Base-by-base conservation (phyloP, 2,888 invertebrate species). In the Drosophila imparisetae region DNA sequence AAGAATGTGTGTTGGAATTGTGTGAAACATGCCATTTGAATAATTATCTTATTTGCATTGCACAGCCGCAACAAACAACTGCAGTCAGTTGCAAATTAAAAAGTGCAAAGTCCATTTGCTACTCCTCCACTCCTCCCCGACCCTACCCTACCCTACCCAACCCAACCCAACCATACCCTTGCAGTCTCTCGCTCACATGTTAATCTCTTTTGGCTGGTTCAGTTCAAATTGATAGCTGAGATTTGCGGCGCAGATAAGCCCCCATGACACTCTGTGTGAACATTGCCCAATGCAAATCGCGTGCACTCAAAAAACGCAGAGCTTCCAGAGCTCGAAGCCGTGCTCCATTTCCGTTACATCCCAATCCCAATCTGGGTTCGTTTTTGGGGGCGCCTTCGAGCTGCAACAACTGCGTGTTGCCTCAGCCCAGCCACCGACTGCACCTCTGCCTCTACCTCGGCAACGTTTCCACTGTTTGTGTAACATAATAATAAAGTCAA, bases 1-100 rank as follows among this genome's bases (percentile, higher is more conserved):
- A 73, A 64, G 89, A 87, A 88, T 87, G 80, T 86, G 83, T 80
- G 79, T 82, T 84, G 90, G 87, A 90, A 91, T 91, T 92, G 90
- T 91, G 92, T 91, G 91, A 92, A 91, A 91, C 91, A 91, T 92
- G 91, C 91, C 84, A 91, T 92, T 91, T 91, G 91, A 91, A 91
- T 92, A 91, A 92, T 91, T 91, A 91, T 91, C 90, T 90, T 90
- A 90, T 90, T 90, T 91, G 90, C 91, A 89, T 89, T 83, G 89
- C 89, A 82, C 34, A 36, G 68, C 72, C 65, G 65, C 83, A 71
- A 66, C 70, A 72, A 74, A 62, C 78, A 84, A 81, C 83, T 81
- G 86, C 84, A 84, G 80, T 77, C 78, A 74, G 76, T 72, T 80
- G 86, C 80, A 86, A 89, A 86, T 86, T 89, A 90, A 86, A 86